These are phyloP conservation scores for Drosophila longiperda DNA, from an alignment of 2,888 invertebrate genomes.

Conservation along the genomic window DNA sequence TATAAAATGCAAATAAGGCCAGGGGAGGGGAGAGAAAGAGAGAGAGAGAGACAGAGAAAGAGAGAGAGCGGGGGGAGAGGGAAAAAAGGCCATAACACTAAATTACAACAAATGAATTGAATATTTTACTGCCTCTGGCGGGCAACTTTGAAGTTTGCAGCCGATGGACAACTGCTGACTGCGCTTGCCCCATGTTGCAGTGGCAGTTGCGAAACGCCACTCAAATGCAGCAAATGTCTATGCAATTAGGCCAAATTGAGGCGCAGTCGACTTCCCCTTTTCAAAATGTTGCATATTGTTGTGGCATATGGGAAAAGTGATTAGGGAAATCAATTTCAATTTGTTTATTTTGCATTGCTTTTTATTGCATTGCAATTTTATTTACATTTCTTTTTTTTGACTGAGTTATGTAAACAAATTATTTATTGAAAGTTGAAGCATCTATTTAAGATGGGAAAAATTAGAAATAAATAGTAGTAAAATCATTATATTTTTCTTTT, in stretches of 20 bases:
- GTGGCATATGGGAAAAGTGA: constrained; percentile 16
- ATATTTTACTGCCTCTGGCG: constrained; percentile 13
- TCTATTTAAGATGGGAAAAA: neutral
- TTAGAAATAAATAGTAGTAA: no score
- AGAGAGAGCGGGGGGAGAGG: neutral
- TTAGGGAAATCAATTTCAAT: neutral
- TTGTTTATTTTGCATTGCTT: neutral
- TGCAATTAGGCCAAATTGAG: constrained; percentile 64
- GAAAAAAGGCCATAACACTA: constrained; percentile 51
- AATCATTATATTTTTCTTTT: no score
- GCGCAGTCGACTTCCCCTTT: constrained; percentile 2
- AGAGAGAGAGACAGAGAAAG: neutral
- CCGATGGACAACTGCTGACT: neutral
- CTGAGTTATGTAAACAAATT: neutral
- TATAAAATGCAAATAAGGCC: constrained; percentile 42
- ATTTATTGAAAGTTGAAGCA: neutral
- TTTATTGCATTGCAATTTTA: neutral
- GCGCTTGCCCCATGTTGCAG: constrained; percentile 10
- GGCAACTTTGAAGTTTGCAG: constrained; percentile 40
- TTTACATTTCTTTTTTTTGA: no score
- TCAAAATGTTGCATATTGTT: constrained; percentile 9
- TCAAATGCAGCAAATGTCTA: constrained; percentile 19
- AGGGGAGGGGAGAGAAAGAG: neutral
- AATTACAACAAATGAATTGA: constrained; percentile 65
- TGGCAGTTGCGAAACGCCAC: constrained; percentile 27